Conservation (phyloP, 2,113 vertebrate genomes). For the Myotis lucifugus region DNA sequence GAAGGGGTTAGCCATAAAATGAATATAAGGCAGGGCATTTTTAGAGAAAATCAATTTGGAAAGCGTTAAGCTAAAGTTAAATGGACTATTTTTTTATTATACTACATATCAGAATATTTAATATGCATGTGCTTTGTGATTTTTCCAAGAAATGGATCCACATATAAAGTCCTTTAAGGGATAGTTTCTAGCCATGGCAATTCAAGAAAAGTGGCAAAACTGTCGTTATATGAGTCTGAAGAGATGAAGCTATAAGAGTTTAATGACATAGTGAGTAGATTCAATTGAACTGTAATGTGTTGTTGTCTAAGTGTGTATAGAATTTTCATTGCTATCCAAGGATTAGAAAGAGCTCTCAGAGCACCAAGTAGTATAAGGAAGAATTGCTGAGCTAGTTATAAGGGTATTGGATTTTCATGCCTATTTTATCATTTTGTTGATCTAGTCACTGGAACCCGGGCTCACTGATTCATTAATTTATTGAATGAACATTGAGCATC, state of each 20-base stretch:
- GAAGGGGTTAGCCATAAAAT: not conserved
- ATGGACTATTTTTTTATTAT: not conserved
- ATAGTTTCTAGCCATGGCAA: not conserved
- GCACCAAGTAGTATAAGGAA: not conserved
- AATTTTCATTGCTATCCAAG: not conserved
- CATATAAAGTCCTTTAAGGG: not conserved
- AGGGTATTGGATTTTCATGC: not conserved
- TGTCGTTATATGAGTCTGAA: not conserved
- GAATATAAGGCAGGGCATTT: not conserved
- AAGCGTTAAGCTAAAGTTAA: not conserved
- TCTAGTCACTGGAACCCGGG: not conserved
- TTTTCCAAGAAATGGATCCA: not conserved
- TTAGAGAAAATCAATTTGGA: constrained; percentile 3
- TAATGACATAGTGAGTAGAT: not conserved
- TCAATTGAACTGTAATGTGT: not conserved
- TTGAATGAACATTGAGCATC: not conserved
- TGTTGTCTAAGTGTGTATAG: not conserved
- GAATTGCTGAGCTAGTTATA: not conserved
- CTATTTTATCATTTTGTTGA: not conserved
- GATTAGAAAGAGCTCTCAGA: not conserved
- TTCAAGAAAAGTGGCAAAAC: not conserved
- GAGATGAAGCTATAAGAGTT: not conserved
- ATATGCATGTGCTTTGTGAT: not conserved
- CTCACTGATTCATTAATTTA: not conserved
- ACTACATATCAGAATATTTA: not conserved